Percentiles rank a stretch among this genome's conserved stretches.
Evolutionary conservation across 2,113 vertebrate genomes (phyloP).

Genomic region (Isurus oxyrinchus): DNA sequence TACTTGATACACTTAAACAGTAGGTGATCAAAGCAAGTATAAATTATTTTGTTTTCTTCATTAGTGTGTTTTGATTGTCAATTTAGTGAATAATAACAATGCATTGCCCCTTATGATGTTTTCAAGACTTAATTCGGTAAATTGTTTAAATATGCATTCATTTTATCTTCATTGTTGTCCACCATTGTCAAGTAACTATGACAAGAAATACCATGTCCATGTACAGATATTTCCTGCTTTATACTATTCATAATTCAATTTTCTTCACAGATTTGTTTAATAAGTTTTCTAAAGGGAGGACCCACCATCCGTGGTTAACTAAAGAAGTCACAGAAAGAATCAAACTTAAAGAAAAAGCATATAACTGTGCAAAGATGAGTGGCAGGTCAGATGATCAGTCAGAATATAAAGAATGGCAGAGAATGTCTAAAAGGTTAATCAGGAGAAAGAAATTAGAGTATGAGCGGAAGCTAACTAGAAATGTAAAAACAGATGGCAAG

Average conservation of each 20-base stretch:
- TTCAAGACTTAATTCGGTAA: background rate
- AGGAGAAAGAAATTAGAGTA: too few species aligned
- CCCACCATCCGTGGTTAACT: too few species aligned
- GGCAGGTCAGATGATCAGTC: too few species aligned
- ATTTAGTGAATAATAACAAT: background rate
- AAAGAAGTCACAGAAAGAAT: too few species aligned
- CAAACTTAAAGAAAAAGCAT: too few species aligned
- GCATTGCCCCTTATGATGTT: background rate
- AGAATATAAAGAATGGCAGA: too few species aligned
- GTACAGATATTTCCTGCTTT: background rate
- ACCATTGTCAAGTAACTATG: background rate
- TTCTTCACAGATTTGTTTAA: background rate
- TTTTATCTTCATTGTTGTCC: background rate
- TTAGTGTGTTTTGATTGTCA: background rate
- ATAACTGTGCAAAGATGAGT: too few species aligned
- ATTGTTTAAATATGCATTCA: background rate
- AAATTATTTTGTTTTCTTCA: background rate
- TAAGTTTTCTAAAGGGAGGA: background rate
- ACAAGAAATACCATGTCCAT: background rate
- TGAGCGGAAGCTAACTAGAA: too few species aligned
- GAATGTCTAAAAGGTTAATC: too few species aligned
- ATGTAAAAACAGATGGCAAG: too few species aligned
- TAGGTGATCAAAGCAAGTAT: background rate
- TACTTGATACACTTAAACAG: background rate
- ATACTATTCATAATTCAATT: background rate